phyloP scores from a whole-genome alignment of 2,113 vertebrate genomes.

The Marmota monax region DNA sequence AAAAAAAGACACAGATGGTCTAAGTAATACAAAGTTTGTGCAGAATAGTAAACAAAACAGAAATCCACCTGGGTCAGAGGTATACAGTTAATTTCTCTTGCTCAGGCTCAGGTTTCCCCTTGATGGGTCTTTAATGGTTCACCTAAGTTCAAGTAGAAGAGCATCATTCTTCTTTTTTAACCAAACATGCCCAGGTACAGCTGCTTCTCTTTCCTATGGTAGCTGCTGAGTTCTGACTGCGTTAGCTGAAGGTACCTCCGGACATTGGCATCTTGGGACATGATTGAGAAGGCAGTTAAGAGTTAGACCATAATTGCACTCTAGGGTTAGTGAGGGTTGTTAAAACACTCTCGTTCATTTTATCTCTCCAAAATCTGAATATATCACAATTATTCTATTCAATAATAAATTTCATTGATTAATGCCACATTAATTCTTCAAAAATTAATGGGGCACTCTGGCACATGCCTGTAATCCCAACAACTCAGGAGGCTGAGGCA shows the following conservation, averaged over 20 bases:
- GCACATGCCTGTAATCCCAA: background rate
- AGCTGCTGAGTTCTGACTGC: constrained; percentile 89
- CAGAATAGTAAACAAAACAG: background rate
- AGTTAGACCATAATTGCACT: background rate
- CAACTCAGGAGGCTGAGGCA: background rate
- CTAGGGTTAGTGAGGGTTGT: background rate
- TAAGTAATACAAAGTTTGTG: background rate
- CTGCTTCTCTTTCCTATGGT: constrained; percentile 91
- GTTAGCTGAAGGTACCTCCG: constrained; percentile 91
- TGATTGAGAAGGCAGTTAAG: constrained; percentile 20
- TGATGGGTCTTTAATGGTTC: background rate
- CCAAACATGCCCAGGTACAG: constrained; percentile 94
- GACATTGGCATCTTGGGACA: constrained; percentile 90
- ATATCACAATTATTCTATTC: background rate
- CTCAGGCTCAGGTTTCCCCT: constrained; percentile 47
- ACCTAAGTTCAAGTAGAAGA: background rate
- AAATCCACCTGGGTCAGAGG: constrained; percentile 54
- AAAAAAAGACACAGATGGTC: background rate
- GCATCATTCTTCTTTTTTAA: constrained; percentile 51
- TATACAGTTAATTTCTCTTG: constrained; percentile 12
- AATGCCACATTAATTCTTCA: background rate
- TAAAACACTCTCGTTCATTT: background rate
- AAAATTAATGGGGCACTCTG: background rate
- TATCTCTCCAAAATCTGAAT: background rate
- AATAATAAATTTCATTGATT: background rate